These are phyloP conservation scores for Aromia moschata DNA, from an alignment of 2,888 invertebrate genomes.

Conservation along the genomic window DNA sequence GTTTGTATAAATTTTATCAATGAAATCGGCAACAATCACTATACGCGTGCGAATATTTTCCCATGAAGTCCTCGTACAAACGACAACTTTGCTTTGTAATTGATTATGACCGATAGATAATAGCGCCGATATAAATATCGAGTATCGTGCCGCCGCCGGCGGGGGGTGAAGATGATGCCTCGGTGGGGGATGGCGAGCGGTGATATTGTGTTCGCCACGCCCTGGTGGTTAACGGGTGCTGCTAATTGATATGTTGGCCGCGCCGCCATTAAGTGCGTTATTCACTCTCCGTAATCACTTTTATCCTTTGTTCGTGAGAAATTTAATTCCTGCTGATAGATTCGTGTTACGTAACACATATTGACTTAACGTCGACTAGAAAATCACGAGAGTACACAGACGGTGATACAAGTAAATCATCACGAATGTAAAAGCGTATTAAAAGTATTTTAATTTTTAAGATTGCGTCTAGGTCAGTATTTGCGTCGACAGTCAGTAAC, in stretches of 20 bases:
- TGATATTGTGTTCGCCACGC: conserved; percentile 56
- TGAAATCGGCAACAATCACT: no score
- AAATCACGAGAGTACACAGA: no score
- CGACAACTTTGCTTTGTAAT: conserved; percentile 29
- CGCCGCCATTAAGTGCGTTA: conserved; percentile 47
- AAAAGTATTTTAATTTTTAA: no score
- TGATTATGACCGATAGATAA: conserved; percentile 43
- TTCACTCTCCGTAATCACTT: conserved; percentile 36
- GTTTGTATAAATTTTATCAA: no score
- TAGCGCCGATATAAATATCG: conserved; percentile 45
- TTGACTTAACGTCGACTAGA: no score
- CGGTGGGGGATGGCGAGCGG: conserved; percentile 37
- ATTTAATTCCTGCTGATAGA: conserved; percentile 43
- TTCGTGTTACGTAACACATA: conserved; percentile 23
- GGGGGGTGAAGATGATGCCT: conserved; percentile 37
- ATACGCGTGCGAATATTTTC: background rate
- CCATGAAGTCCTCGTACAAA: conserved; percentile 14
- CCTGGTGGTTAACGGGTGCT: conserved; percentile 59
- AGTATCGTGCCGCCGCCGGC: conserved; percentile 40
- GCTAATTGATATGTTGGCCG: conserved; percentile 62
- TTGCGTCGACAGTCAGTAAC: no score
- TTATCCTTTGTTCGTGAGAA: conserved; percentile 44
- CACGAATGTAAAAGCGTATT: no score
- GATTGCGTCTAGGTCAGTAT: no score
- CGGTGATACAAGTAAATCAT: no score